These are phyloP conservation scores for Cygnus atratus DNA, from an alignment of 2,113 vertebrate species.

Conservation along the genomic window DNA sequence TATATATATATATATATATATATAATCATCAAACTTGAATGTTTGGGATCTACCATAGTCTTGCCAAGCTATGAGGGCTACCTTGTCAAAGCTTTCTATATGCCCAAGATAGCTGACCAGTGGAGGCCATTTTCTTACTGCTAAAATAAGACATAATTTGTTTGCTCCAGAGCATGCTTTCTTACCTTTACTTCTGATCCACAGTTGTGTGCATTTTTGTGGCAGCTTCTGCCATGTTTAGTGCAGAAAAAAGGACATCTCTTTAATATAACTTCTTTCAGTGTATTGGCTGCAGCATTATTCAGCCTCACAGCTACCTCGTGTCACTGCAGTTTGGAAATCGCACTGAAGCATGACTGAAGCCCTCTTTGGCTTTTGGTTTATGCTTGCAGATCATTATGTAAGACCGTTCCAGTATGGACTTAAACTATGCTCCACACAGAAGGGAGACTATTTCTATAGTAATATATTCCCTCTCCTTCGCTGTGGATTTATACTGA, in stretches of 20 bases:
- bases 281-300: neutral
- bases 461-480: conserved; percentile 14
- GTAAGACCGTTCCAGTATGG: neutral
- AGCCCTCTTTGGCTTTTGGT: neutral
- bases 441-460: neutral
- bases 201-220: neutral
- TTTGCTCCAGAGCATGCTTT: neutral
- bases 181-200: neutral
- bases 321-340: neutral
- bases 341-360: neutral
- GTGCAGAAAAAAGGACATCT: neutral
- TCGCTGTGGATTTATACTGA: conserved; percentile 26
- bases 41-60: neutral
- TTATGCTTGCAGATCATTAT: neutral
- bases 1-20: too few species aligned
- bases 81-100: neutral
- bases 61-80: neutral
- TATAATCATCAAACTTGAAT: neutral
- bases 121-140: neutral
- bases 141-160: neutral
- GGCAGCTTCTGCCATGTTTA: neutral
- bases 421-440: neutral
- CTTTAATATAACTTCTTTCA: neutral
- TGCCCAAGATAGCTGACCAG: neutral
- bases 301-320: neutral